Conservation (phyloP, 2,113 vertebrate genomes). For the Cromileptes altivelis region DNA sequence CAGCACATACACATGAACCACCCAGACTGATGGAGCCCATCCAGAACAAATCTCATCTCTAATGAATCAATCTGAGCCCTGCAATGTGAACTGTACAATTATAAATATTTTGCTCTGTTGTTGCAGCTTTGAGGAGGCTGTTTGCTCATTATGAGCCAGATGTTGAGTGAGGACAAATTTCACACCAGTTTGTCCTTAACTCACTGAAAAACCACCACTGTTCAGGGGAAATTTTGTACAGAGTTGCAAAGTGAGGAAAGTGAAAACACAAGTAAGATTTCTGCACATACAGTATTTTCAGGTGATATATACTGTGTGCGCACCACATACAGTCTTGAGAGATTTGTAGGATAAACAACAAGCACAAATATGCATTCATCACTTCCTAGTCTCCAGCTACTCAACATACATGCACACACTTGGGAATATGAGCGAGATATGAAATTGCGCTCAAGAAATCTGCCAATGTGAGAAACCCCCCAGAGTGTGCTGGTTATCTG, state of each 20-base stretch:
- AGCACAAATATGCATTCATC: slow-evolving; percentile 21
- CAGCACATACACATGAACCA: neutral
- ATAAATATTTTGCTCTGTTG: slow-evolving; percentile 11
- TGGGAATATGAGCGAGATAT: slow-evolving; percentile 23
- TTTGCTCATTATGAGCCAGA: slow-evolving; percentile 33
- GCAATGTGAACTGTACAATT: slow-evolving; percentile 27
- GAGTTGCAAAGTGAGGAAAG: neutral
- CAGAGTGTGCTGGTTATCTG: slow-evolving; percentile 24
- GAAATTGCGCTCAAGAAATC: slow-evolving; percentile 15
- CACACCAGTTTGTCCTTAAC: neutral
- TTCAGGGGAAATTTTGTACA: neutral
- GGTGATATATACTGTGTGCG: neutral
- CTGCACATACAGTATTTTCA: neutral
- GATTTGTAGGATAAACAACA: slow-evolving; percentile 16
- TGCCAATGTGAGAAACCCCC: slow-evolving; percentile 13
- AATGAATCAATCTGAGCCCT: slow-evolving; percentile 42
- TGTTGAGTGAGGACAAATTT: neutral
- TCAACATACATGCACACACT: slow-evolving; percentile 31
- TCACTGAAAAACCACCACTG: neutral
- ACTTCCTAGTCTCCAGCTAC: neutral
- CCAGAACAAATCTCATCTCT: slow-evolving; percentile 41
- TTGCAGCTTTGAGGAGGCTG: slow-evolving; percentile 14
- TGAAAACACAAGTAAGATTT: neutral
- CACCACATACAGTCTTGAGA: neutral
- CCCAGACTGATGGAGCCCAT: slow-evolving; percentile 18